A percentile compares a stretch with the other conserved stretches of the same genome.
phyloP scores from a whole-genome alignment of 92 coral and sea anemone species.

The Porites cylindrica region DNA sequence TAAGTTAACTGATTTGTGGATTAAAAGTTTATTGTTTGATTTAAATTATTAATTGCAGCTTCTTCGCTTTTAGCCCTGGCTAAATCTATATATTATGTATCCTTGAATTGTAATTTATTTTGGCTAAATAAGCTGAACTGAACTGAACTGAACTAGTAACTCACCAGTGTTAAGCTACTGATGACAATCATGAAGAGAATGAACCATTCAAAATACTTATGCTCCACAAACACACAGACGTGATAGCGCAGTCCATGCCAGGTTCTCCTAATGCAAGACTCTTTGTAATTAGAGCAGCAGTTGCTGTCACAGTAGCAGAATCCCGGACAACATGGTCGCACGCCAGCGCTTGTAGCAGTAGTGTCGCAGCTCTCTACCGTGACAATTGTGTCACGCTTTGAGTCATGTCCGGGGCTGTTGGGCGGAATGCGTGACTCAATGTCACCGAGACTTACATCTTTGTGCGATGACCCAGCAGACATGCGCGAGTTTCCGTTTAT shows the following conservation, averaged over 20 bases:
- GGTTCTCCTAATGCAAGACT: slow-evolving; percentile 82
- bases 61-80: too few species aligned
- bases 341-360: slow-evolving; percentile 51
- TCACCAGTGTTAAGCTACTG: slow-evolving; percentile 96
- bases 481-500: slow-evolving; percentile 97
- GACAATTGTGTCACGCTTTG: slow-evolving; percentile 94
- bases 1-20: too few species aligned
- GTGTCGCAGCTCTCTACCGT: slow-evolving; percentile 86
- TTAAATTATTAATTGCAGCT: too few species aligned
- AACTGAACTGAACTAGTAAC: slow-evolving; percentile 21
- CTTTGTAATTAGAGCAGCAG: slow-evolving; percentile 86
- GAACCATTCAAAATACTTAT: slow-evolving; percentile 93
- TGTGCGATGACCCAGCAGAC: slow-evolving; percentile 88
- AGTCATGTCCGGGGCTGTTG: slow-evolving; percentile 80
- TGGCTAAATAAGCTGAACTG: too few species aligned
- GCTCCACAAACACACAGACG: slow-evolving; percentile 87
- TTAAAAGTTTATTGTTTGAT: too few species aligned
- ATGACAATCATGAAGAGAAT: slow-evolving; percentile 85
- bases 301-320: slow-evolving; percentile 92
- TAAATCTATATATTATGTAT: too few species aligned
- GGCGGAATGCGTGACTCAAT: slow-evolving; percentile 93
- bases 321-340: slow-evolving; percentile 93
- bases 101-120: too few species aligned
- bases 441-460: slow-evolving; percentile 91
- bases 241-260: slow-evolving; percentile 92